Evolutionary conservation across 1,140 invertebrate species (phyloP).

Genomic region (Drosophila lini): DNA sequence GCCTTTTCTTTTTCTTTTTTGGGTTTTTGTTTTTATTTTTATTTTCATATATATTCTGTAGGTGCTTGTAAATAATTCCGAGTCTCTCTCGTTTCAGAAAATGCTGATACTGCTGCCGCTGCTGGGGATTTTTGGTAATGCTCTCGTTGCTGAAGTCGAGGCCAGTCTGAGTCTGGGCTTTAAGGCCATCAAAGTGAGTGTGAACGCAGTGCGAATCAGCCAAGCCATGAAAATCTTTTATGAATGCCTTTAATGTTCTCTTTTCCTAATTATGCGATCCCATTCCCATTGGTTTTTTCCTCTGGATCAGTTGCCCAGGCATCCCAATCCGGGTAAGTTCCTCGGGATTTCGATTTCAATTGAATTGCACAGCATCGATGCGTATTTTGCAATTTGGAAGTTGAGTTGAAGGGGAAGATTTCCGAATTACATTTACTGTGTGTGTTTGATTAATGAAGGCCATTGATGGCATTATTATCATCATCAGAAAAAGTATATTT

Average conservation of each 20-base stretch:
- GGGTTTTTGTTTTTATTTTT: slow-evolving; percentile 5
- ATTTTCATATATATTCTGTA: slow-evolving; percentile 3
- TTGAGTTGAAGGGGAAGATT: slow-evolving; percentile 51
- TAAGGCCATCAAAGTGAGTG: slow-evolving; percentile 81
- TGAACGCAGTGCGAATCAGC: slow-evolving; percentile 20
- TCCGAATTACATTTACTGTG: slow-evolving; percentile 67
- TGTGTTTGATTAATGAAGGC: slow-evolving; percentile 67
- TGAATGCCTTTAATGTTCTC: slow-evolving; percentile 66
- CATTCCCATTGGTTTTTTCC: not conserved
- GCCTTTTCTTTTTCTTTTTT: slow-evolving; percentile 54
- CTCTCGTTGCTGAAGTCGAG: slow-evolving; percentile 73
- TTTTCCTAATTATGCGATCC: slow-evolving; percentile 48
- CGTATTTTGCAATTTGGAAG: slow-evolving; percentile 36
- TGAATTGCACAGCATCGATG: slow-evolving; percentile 31
- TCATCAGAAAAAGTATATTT: slow-evolving; percentile 7
- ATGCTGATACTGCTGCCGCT: slow-evolving; percentile 82
- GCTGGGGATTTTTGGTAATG: slow-evolving; percentile 75
- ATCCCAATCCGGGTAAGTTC: slow-evolving; percentile 78
- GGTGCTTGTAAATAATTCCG: slow-evolving; percentile 35
- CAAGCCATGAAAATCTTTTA: slow-evolving; percentile 50
- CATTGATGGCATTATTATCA: slow-evolving; percentile 3
- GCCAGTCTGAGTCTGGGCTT: slow-evolving; percentile 79
- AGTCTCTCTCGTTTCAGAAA: slow-evolving; percentile 64
- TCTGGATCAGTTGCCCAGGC: slow-evolving; percentile 66
- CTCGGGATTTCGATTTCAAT: slow-evolving; percentile 38